A percentile compares a stretch with the other conserved stretches of the same genome.
Evolutionary conservation across 2,888 invertebrate genomes (phyloP).

Genomic region (Parascotia fuliginaria): DNA sequence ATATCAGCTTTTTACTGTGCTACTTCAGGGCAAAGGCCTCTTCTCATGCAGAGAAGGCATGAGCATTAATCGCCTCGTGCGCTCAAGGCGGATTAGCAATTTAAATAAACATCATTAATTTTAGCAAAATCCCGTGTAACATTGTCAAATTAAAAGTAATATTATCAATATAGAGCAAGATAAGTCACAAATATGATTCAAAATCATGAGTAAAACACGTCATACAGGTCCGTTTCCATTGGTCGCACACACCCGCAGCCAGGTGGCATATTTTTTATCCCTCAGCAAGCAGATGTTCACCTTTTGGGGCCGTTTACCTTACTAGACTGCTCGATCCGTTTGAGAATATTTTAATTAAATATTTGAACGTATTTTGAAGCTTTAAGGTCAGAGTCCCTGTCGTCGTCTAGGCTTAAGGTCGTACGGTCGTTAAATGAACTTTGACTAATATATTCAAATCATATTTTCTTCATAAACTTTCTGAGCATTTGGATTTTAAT

Average conservation of each 20-base stretch:
- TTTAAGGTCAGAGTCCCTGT: conserved; percentile 11
- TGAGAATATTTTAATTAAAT: conserved; percentile 25
- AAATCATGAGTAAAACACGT: conserved; percentile 31
- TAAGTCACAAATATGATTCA: not conserved
- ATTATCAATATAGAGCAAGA: not conserved
- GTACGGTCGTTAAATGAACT: conserved; percentile 15
- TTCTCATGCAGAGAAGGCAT: no score
- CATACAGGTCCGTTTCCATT: conserved; percentile 31
- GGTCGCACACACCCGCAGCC: conserved; percentile 41
- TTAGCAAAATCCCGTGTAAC: no score
- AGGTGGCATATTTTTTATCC: conserved; percentile 58
- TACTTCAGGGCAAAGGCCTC: no score
- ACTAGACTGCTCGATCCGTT: conserved; percentile 25
- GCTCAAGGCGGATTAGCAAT: no score
- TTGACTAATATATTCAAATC: not conserved
- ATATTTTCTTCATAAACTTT: no score
- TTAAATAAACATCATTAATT: no score
- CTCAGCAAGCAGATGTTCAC: conserved; percentile 53
- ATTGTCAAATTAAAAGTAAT: not conserved
- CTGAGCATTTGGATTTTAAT: not conserved
- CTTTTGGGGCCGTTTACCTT: conserved; percentile 56
- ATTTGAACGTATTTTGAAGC: conserved; percentile 10
- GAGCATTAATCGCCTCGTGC: no score
- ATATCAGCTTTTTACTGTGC: no score
- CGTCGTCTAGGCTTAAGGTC: conserved; percentile 11